Conservation (phyloP, 1,140 invertebrate species). For the Heterodera schachtii region DNA sequence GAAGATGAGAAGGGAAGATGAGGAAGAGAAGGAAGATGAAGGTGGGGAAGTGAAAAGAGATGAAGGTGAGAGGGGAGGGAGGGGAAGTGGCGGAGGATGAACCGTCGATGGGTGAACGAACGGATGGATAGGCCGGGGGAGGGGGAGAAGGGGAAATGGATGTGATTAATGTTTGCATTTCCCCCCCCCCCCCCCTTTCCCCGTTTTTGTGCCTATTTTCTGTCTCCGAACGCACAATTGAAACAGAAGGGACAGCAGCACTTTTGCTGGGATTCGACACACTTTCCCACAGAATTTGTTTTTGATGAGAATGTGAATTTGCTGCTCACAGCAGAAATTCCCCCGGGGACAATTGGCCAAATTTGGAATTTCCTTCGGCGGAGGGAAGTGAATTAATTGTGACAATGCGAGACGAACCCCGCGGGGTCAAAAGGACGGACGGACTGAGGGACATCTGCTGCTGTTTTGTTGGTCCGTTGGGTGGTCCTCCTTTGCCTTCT, state of each 20-base stretch:
- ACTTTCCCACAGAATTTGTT: background rate
- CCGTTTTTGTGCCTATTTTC: background rate
- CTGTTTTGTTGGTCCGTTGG: too few species aligned
- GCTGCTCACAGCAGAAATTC: background rate
- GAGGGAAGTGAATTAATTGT: background rate
- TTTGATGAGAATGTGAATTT: background rate
- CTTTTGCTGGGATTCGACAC: constrained; percentile 3
- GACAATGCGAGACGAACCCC: background rate
- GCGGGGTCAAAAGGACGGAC: background rate
- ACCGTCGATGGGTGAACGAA: too few species aligned
- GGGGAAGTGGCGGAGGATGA: too few species aligned
- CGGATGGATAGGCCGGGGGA: too few species aligned
- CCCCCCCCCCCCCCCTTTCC: too few species aligned
- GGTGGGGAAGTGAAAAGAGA: too few species aligned
- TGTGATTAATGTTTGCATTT: background rate
- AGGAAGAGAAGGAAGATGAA: too few species aligned
- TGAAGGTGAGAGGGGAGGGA: background rate
- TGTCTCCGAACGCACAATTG: background rate
- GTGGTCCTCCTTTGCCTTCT: too few species aligned
- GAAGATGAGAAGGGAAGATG: background rate
- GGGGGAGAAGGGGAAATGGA: too few species aligned
- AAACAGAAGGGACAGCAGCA: background rate
- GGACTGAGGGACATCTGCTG: background rate
- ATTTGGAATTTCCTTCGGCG: background rate
- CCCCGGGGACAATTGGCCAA: background rate